These are phyloP conservation scores for Falco rusticolus DNA, from an alignment of 2,797 vertebrate species.

Conservation along the genomic window DNA sequence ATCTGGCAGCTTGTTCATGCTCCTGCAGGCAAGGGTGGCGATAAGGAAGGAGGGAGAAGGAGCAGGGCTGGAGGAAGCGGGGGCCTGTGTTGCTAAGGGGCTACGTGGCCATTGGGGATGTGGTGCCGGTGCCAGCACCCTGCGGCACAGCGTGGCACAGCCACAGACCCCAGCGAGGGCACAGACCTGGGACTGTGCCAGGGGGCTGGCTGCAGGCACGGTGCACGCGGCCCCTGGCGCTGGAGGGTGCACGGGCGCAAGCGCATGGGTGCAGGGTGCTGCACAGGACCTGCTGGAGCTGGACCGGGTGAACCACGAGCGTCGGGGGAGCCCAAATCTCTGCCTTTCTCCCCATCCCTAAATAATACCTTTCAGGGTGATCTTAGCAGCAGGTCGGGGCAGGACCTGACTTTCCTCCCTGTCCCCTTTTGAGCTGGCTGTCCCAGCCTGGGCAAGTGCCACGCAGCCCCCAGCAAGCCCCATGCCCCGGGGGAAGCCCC, in stretches of 20 bases:
- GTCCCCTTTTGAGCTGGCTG: rapidly evolving
- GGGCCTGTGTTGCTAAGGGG: neutral
- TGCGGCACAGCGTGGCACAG: neutral
- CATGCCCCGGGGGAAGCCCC: rapidly evolving
- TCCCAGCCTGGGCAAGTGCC: neutral
- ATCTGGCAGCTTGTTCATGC: neutral
- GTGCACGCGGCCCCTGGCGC: neutral
- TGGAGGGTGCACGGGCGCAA: neutral
- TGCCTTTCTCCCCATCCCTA: neutral
- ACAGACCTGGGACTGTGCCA: neutral
- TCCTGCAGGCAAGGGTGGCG: neutral
- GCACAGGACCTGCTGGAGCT: neutral
- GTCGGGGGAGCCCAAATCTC: neutral
- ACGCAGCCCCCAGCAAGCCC: neutral
- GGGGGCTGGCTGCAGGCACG: rapidly evolving
- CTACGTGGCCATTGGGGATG: neutral
- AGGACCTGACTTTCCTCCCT: neutral
- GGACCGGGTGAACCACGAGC: neutral
- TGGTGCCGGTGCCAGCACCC: neutral
- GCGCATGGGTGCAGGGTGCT: neutral
- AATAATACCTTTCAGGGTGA: neutral
- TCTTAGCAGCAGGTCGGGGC: neutral
- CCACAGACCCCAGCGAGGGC: rapidly evolving
- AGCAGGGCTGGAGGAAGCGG: rapidly evolving
- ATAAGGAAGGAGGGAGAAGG: neutral